Conservation (phyloP, 2,113 vertebrate genomes). For the Aptenodytes patagonicus region DNA sequence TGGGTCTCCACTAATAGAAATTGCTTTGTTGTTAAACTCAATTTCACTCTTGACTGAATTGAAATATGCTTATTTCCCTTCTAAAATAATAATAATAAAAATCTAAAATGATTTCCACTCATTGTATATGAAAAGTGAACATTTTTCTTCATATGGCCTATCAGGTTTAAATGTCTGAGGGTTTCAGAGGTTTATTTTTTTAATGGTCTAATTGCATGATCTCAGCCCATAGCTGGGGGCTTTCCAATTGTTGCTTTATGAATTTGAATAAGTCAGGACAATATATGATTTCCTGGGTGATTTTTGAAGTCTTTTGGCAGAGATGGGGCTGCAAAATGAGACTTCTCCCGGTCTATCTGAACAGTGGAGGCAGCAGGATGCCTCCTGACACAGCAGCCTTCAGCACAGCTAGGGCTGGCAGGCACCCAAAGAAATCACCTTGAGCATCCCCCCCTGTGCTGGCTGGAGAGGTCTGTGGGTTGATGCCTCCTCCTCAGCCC, state of each 20-base stretch:
- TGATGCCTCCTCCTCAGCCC: not conserved
- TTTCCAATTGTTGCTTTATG: not conserved
- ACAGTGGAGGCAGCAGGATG: not conserved
- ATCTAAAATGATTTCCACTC: not conserved
- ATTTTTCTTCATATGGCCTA: constrained; percentile 4
- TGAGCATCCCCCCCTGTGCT: not conserved
- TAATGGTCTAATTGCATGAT: not conserved
- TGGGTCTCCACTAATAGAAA: constrained; percentile 19
- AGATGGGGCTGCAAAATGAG: not conserved
- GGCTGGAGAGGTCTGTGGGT: not conserved
- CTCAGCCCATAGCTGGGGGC: not conserved
- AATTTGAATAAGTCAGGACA: not conserved
- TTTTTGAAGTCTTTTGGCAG: not conserved
- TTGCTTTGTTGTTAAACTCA: constrained; percentile 60
- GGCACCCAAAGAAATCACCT: not conserved
- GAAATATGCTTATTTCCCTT: constrained; percentile 54
- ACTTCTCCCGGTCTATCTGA: not conserved
- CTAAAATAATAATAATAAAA: constrained; percentile 55
- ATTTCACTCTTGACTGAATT: constrained; percentile 61
- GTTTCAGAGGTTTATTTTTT: not conserved
- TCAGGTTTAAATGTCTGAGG: not conserved
- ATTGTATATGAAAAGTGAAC: not conserved
- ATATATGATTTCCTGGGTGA: not conserved
- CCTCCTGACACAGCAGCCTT: not conserved
- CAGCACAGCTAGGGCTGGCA: not conserved